phyloP scores from a whole-genome alignment of 2,113 vertebrate genomes.

The Todiramphus chloris region DNA sequence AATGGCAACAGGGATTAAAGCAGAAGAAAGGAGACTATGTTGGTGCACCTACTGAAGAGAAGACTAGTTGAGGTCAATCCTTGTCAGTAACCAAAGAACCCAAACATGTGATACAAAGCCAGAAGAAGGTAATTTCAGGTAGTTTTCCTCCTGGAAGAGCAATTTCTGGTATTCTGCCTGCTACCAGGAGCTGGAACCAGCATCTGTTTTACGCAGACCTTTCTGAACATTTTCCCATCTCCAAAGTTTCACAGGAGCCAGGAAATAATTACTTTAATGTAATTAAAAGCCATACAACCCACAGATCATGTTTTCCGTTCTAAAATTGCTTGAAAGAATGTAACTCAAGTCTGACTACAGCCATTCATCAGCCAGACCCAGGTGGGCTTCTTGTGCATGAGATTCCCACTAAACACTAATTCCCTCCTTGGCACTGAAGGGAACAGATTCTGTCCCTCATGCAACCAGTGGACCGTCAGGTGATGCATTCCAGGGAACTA shows the following conservation, averaged over 20 bases:
- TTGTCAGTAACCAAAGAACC: background rate
- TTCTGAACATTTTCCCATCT: background rate
- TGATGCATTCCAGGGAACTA: background rate
- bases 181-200: background rate
- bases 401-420: background rate
- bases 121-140: background rate
- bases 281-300: slow-evolving; percentile 1
- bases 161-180: background rate
- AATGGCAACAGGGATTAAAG: background rate
- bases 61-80: background rate
- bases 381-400: background rate
- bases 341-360: background rate
- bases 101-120: background rate
- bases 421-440: background rate
- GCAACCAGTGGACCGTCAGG: background rate
- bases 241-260: background rate
- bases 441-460: background rate
- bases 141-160: background rate
- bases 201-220: background rate
- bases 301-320: background rate
- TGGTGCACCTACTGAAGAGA: background rate
- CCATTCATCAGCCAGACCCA: background rate
- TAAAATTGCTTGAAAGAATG: background rate
- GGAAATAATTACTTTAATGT: background rate
- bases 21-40: background rate